These are phyloP conservation scores for Drosophila melanica DNA, from an alignment of 1,140 invertebrate species.

Conservation along the genomic window DNA sequence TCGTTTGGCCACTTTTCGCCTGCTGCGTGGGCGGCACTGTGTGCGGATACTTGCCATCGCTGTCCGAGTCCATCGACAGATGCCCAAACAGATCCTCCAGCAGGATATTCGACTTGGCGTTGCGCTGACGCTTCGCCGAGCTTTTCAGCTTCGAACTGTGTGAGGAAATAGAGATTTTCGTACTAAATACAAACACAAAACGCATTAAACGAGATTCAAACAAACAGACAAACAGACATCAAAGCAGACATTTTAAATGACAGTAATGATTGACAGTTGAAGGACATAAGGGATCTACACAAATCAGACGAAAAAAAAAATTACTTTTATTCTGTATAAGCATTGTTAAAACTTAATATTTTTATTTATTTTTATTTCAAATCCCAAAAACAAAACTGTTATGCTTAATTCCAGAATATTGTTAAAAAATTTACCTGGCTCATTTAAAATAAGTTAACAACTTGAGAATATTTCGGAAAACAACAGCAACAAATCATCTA, in stretches of 20 bases:
- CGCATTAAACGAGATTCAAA: neutral
- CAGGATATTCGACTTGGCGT: conserved; percentile 74
- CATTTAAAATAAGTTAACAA: too few relatives aligned
- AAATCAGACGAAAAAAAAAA: neutral
- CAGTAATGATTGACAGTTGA: neutral
- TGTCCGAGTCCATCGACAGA: conserved; percentile 79
- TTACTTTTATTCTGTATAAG: too few relatives aligned
- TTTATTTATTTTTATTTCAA: too few relatives aligned
- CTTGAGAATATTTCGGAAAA: too few relatives aligned
- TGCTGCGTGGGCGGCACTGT: conserved; percentile 78
- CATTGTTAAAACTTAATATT: too few relatives aligned
- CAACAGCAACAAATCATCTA: too few relatives aligned
- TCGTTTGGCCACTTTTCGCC: conserved; percentile 57
- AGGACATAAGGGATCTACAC: neutral
- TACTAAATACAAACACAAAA: conserved; percentile 12
- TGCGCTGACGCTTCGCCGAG: conserved; percentile 74
- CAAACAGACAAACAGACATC: too few relatives aligned
- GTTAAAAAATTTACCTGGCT: too few relatives aligned
- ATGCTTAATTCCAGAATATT: too few relatives aligned
- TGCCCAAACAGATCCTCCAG: conserved; percentile 82
- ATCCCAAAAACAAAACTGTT: too few relatives aligned
- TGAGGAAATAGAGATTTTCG: conserved; percentile 4
- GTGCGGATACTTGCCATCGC: conserved; percentile 78
- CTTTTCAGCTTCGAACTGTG: conserved; percentile 80
- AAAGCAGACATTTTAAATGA: neutral